Conservation (phyloP, 2,888 invertebrate species). For the Amiota minor region DNA sequence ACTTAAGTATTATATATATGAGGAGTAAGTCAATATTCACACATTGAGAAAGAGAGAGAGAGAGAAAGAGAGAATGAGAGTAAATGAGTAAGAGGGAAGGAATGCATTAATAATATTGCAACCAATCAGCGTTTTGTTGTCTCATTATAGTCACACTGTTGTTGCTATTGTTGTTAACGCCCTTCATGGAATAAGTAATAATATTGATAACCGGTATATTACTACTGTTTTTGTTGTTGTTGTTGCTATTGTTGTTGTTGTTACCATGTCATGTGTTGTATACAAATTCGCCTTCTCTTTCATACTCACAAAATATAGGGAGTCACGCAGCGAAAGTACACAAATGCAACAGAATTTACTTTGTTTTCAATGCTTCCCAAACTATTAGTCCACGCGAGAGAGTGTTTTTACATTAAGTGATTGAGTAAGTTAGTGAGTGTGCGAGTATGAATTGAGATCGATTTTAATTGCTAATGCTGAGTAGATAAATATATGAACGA, state of each 20-base stretch:
- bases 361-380: background rate
- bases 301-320: too few species aligned
- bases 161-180: conserved; percentile 20
- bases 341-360: conserved; percentile 30
- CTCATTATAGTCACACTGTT: background rate
- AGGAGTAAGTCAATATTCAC: too few species aligned
- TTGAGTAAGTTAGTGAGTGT: conserved; percentile 21
- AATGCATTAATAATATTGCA: background rate
- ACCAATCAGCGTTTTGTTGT: conserved; percentile 61
- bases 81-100: background rate
- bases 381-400: background rate
- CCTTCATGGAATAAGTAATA: background rate
- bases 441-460: conserved; percentile 21
- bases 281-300: too few species aligned
- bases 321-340: background rate
- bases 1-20: too few species aligned
- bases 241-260: conserved; percentile 36
- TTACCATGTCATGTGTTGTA: conserved; percentile 9
- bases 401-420: background rate
- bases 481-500: too few species aligned
- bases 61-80: background rate
- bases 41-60: conserved; percentile 17
- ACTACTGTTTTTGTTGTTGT: conserved; percentile 34
- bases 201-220: background rate
- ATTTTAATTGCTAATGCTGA: too few species aligned